Conservation (phyloP, 2,888 invertebrate species). For the Iselma pallidipennis region DNA sequence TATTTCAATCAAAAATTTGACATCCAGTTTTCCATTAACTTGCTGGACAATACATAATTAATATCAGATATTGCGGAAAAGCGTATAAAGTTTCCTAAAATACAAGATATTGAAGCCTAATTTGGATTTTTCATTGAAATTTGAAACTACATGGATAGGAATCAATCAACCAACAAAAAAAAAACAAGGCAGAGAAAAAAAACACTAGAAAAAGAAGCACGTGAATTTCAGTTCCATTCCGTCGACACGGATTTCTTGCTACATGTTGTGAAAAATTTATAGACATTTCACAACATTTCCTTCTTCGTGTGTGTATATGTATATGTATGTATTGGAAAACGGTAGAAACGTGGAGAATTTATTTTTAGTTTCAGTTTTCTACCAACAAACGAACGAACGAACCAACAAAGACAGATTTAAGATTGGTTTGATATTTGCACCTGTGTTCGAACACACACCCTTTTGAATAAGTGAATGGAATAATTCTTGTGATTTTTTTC, state of each 20-base stretch:
- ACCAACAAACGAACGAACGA: no score
- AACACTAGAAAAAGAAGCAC: background rate
- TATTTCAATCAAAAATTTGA: no score
- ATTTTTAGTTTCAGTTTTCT: slow-evolving; percentile 30
- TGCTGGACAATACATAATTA: no score
- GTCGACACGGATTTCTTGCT: slow-evolving; percentile 11
- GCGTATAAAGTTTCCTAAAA: no score
- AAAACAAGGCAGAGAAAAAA: no score
- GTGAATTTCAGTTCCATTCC: background rate
- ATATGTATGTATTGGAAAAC: slow-evolving; percentile 29
- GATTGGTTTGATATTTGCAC: slow-evolving; percentile 30
- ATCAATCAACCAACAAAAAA: background rate
- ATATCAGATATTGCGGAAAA: no score
- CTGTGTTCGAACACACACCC: slow-evolving; percentile 31
- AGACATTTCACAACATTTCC: slow-evolving; percentile 13
- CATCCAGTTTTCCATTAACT: no score
- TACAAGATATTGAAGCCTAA: no score
- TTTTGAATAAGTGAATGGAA: slow-evolving; percentile 15
- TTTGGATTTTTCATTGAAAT: no score
- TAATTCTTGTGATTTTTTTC: no score
- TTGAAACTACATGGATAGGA: no score
- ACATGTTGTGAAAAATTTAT: slow-evolving; percentile 13
- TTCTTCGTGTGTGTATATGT: slow-evolving; percentile 9
- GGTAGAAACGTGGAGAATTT: slow-evolving; percentile 30
- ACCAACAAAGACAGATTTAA: slow-evolving; percentile 12